A percentile compares a stretch with the other conserved stretches of the same genome.
Evolutionary conservation across 1,140 invertebrate genomes (phyloP).

Genomic region (Oncopodura yosiiana): DNA sequence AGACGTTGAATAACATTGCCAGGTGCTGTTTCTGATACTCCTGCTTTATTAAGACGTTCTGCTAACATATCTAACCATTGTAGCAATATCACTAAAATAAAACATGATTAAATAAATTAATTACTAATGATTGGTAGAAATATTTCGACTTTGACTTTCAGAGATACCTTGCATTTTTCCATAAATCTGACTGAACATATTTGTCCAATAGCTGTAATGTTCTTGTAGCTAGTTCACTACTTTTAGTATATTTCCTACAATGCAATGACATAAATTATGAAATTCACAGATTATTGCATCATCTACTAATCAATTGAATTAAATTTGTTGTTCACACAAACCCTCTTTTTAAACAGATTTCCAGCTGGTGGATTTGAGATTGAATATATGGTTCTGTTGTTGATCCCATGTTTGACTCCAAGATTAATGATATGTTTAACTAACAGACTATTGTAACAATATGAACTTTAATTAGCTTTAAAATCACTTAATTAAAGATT

Average conservation of each 20-base stretch:
- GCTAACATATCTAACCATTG: constrained; percentile 23
- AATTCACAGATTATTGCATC: too few species aligned
- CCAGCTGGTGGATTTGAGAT: too few species aligned
- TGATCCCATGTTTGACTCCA: too few species aligned
- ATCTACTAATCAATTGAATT: too few species aligned
- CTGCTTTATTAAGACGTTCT: constrained; percentile 19
- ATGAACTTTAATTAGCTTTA: too few species aligned
- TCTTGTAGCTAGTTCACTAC: constrained; percentile 21
- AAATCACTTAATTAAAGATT: too few species aligned
- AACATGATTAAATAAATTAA: neutral
- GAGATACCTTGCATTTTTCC: constrained; percentile 27
- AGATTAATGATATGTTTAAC: too few species aligned
- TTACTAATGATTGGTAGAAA: neutral
- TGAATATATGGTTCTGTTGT: too few species aligned
- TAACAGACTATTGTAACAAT: too few species aligned
- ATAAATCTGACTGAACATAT: constrained; percentile 24
- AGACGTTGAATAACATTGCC: constrained; percentile 25
- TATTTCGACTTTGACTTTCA: neutral
- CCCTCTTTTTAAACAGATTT: too few species aligned
- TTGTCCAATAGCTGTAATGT: constrained; percentile 29
- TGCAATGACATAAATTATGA: neutral
- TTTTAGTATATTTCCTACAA: constrained; percentile 2
- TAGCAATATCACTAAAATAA: constrained; percentile 21
- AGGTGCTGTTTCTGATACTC: constrained; percentile 28
- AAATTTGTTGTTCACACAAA: too few species aligned